A percentile compares a stretch with the other conserved stretches of the same genome.
Evolutionary conservation across 2,888 invertebrate genomes (phyloP).

Genomic region (Hypena proboscidalis): DNA sequence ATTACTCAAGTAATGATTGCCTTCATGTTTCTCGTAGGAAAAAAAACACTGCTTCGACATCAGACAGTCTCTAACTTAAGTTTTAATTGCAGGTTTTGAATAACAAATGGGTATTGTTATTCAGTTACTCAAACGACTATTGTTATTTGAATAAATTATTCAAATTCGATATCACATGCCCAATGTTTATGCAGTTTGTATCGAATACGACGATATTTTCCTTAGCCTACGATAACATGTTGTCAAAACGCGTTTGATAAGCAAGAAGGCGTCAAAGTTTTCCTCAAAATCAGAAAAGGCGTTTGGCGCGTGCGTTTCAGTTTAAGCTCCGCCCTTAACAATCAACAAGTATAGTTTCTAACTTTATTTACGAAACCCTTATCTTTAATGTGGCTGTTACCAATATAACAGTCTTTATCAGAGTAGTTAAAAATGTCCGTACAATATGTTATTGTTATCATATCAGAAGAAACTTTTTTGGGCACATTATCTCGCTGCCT

Average conservation of each 20-base stretch:
- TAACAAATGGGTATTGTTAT: too few species aligned
- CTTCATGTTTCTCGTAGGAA: slow-evolving; percentile 15
- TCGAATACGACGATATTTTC: too few species aligned
- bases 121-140: too few species aligned
- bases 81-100: too few species aligned
- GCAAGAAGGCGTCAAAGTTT: slow-evolving; percentile 19
- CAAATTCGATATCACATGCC: too few species aligned
- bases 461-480: slow-evolving; percentile 29
- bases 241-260: slow-evolving; percentile 2
- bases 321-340: slow-evolving; percentile 63
- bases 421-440: slow-evolving; percentile 22
- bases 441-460: slow-evolving; percentile 33
- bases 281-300: slow-evolving; percentile 38
- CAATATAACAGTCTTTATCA: slow-evolving; percentile 30
- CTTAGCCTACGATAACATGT: background rate
- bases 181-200: too few species aligned
- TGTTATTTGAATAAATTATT: too few species aligned
- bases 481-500: slow-evolving; percentile 24
- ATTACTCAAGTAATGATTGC: slow-evolving; percentile 32
- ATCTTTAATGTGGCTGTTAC: slow-evolving; percentile 13
- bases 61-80: background rate
- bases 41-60: background rate
- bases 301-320: slow-evolving; percentile 65
- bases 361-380: slow-evolving; percentile 16
- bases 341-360: slow-evolving; percentile 64